Evolutionary conservation across 1,140 invertebrate genomes (phyloP), one percentile per base, ranked within the genome.

Genomic region (Monomorium pharaonis): DNA sequence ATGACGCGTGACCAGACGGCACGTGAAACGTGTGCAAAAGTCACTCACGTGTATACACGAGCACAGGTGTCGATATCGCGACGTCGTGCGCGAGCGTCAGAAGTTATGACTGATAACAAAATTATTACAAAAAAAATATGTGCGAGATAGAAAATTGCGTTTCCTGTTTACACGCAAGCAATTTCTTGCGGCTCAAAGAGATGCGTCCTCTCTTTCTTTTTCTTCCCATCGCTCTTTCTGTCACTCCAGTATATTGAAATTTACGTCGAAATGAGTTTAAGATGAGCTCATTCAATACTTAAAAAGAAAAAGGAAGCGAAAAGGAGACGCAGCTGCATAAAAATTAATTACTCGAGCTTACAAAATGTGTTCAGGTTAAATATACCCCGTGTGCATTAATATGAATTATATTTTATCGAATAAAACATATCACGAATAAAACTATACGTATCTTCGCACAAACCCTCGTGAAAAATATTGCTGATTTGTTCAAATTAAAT

Each of bases 71-170:
- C 33, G 72, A 49, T 62, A 83, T 83, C n/a, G n/a, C n/a, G n/a
- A n/a, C n/a, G n/a, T n/a, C n/a, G 33, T 3, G 33, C 21, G 21
- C 5, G 37, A n/a, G n/a, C 14, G 44, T 49, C 51, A 58, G 33
- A 87, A 58, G 30, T n/a, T 81, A 78, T 51, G 56, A 84, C 44
- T 69, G 86, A 85, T 88, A 77, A 85, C 33, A 47, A 65, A 27
- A 58, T 63, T 67, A 37, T 78, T 78, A 14, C 42, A n/a, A 42
- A 30, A n/a, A 76, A 18, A 44, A 3, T 42, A 21, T 21, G 14
- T 14, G 47, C 21, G 4, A 27, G 9, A 5, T 24, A 33, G 12
- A 62, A 77, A 62, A 77, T 62, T 62, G 37, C 18, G 7, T 84
- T 60, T 49, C 42, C n/a, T 10, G 10, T 74, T 75, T 37, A 27